Evolutionary conservation across 2,797 vertebrate genomes (phyloP).

Genomic region (Dendrocincla tyrannina): DNA sequence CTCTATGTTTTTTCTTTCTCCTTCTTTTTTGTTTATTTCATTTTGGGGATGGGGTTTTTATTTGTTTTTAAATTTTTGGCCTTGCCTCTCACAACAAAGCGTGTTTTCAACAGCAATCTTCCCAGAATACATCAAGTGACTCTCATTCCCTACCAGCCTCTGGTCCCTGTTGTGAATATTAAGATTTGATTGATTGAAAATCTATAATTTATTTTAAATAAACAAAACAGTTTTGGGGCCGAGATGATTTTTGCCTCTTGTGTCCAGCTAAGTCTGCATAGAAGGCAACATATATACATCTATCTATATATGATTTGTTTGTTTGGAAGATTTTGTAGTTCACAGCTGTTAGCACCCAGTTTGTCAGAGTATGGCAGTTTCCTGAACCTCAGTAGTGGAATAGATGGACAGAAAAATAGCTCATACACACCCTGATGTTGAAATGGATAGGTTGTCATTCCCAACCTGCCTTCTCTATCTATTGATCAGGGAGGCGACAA

Average conservation of each 20-base stretch:
- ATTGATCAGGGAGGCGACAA: background rate
- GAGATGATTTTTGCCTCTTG: background rate
- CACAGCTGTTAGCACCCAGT: background rate
- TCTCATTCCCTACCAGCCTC: background rate
- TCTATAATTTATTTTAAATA: background rate
- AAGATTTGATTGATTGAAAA: background rate
- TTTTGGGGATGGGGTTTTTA: background rate
- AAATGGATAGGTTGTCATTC: background rate
- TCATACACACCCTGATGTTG: background rate
- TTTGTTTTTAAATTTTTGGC: background rate
- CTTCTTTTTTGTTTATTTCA: background rate
- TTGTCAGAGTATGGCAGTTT: background rate
- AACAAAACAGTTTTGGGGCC: background rate
- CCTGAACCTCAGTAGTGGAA: background rate
- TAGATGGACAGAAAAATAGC: background rate
- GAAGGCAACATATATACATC: background rate
- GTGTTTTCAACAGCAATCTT: background rate
- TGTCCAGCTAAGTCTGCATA: background rate
- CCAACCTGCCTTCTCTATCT: background rate
- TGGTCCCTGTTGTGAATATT: background rate
- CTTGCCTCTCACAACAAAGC: background rate
- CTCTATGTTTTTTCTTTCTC: background rate
- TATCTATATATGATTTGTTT: background rate
- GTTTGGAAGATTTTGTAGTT: constrained; percentile 1
- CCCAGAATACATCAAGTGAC: background rate